A percentile compares a stretch with the other conserved stretches of the same genome.
Evolutionary conservation across 2,888 invertebrate species (phyloP).

Genomic region (Muscina levida): DNA sequence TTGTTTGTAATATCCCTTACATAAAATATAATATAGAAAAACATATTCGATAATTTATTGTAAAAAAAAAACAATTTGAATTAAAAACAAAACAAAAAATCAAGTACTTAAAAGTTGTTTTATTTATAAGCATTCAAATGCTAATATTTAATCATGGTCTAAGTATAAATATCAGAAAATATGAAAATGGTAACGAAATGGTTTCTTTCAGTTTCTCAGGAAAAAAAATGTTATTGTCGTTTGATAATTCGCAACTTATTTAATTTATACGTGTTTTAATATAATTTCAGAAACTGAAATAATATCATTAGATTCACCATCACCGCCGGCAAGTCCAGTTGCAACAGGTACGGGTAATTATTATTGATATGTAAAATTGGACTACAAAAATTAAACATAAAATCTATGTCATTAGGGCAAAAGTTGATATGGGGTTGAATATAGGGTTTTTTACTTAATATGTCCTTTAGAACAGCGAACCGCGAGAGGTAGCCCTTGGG

Average conservation of each 20-base stretch:
- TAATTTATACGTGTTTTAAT: conserved; percentile 45
- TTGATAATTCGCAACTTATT: conserved; percentile 40
- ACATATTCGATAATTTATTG: conserved; percentile 42
- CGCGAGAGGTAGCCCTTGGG: too few species aligned
- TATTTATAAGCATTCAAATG: conserved; percentile 50
- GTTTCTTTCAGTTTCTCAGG: conserved; percentile 68
- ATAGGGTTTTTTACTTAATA: too few species aligned
- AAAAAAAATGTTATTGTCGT: background rate
- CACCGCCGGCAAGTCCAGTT: conserved; percentile 73
- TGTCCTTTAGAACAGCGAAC: too few species aligned
- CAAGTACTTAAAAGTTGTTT: conserved; percentile 63
- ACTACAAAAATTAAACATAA: too few species aligned
- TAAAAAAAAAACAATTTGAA: conserved; percentile 38
- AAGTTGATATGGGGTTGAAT: too few species aligned
- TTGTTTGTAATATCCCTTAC: conserved; percentile 19
- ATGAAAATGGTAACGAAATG: conserved; percentile 68
- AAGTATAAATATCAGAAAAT: conserved; percentile 28
- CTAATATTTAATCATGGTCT: conserved; percentile 20
- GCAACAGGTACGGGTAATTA: conserved; percentile 66
- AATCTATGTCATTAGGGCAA: too few species aligned
- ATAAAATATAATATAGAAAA: conserved; percentile 37
- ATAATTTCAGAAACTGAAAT: conserved; percentile 69
- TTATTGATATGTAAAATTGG: background rate
- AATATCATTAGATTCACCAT: conserved; percentile 75
- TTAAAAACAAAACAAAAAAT: conserved; percentile 49